These are phyloP conservation scores for Phylloscopus whistleri DNA, from an alignment of 2,113 vertebrate species.

Conservation along the genomic window DNA sequence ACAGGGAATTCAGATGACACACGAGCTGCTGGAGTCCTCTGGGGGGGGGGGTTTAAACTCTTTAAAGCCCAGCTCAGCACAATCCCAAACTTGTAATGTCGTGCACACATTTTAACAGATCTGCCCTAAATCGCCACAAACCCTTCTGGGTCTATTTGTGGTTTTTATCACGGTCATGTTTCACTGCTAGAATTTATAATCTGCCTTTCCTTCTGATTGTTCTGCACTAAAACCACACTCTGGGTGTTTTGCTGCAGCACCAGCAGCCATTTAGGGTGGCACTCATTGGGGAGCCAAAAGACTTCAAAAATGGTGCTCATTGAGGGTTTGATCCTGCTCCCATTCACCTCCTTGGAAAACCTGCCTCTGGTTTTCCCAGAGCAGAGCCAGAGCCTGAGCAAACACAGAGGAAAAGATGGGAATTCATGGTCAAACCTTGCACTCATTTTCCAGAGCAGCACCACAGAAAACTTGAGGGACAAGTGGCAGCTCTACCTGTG, in stretches of 20 bases:
- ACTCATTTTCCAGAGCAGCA: not conserved
- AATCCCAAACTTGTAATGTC: not conserved
- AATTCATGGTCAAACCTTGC: not conserved
- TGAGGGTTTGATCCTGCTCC: not conserved
- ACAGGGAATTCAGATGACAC: rapidly evolving
- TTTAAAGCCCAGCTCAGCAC: not conserved
- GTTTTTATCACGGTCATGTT: not conserved
- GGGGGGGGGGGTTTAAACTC: no score
- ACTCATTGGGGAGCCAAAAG: not conserved
- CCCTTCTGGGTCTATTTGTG: not conserved
- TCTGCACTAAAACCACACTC: not conserved
- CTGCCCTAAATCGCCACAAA: not conserved
- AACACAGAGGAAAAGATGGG: not conserved
- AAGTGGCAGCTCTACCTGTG: not conserved
- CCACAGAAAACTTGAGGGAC: not conserved
- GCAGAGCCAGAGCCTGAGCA: not conserved
- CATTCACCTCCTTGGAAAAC: not conserved
- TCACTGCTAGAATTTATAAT: not conserved
- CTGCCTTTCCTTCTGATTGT: not conserved
- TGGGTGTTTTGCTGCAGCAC: not conserved
- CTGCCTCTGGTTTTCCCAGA: not conserved
- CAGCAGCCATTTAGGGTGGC: not conserved
- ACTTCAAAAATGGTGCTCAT: not conserved
- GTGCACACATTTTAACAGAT: not conserved
- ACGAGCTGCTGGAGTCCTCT: not conserved